These are phyloP conservation scores for Threskiornis aethiopicus DNA, from an alignment of 2,797 vertebrate genomes.

Conservation along the genomic window DNA sequence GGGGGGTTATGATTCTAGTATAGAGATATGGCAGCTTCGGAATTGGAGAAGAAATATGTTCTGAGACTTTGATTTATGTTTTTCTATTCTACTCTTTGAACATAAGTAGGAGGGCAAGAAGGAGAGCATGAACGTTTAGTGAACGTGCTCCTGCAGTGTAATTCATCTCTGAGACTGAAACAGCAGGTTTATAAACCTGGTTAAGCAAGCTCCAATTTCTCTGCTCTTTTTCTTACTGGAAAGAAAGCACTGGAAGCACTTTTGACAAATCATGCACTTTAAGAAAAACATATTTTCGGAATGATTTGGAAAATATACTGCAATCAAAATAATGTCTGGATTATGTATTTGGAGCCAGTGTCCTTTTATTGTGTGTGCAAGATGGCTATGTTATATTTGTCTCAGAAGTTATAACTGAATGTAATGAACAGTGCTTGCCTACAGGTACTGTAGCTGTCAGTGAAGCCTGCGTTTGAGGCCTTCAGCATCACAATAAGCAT, in stretches of 20 bases:
- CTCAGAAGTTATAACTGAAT: neutral
- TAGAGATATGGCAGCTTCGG: conserved; percentile 12
- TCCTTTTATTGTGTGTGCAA: neutral
- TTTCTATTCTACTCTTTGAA: conserved; percentile 62
- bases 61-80: conserved; percentile 64
- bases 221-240: conserved; percentile 16
- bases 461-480: neutral
- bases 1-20: neutral
- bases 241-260: neutral
- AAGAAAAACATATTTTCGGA: neutral
- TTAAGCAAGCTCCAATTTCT: conserved; percentile 33
- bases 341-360: neutral
- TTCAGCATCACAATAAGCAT: neutral
- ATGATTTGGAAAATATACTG: neutral
- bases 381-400: neutral
- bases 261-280: neutral
- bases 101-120: conserved; percentile 49
- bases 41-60: conserved; percentile 36
- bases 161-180: conserved; percentile 60
- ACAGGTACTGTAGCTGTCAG: neutral
- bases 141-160: conserved; percentile 37
- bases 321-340: conserved; percentile 15
- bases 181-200: conserved; percentile 41
- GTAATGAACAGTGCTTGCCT: neutral
- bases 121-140: conserved; percentile 44